Evolutionary conservation across 1,140 invertebrate species (phyloP), one percentile per base, ranked within the genome.

Genomic region (Magallana ariakensis): DNA sequence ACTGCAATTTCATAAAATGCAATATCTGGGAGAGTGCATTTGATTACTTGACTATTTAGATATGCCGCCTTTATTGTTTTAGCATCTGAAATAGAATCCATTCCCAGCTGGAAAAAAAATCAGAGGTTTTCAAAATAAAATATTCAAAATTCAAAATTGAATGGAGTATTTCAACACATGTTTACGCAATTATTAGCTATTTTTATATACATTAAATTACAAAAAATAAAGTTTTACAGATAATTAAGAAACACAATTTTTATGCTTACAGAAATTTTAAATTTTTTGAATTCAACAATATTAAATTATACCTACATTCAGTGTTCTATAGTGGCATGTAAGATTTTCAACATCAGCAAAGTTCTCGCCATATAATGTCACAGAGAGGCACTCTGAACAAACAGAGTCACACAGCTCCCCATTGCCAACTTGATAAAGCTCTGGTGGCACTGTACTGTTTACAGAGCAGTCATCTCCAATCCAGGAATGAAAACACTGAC

Each of bases 391-490:
- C 16, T 87, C 83, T 9, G 55, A 75, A 7, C 60, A 53, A 2
- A 56, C 84, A 33, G 85, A 11, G 13, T 92, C 85, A 89, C 92
- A 92, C 11, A 90, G 83, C 11, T 60, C 26, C 1, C 62, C 70
- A 22, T 54, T 53, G 11, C 83, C 55, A 9, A 91, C 60, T 13
- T 19, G 57, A 55, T 56, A 75, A 4, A 92, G 53, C 2, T 62
- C 80, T 54, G 92, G 92, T n/a, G 90, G 87, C 11, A 75, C 11
- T 26, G 81, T 83, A 11, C 33, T 58, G 33, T 87, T 83, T 11
- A 91, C 83, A 11, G 88, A 89, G 85, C 92, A 92, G 75, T 90
- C 88, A 60, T 86, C 90, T 16, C 92, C 92, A 81, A 86, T 89
- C 85, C 84, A 90, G 13, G 60, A 82, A 33, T 57, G 85, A 54